phyloP scores from a whole-genome alignment of 2,113 vertebrate species.

The Seriola rivoliana region DNA sequence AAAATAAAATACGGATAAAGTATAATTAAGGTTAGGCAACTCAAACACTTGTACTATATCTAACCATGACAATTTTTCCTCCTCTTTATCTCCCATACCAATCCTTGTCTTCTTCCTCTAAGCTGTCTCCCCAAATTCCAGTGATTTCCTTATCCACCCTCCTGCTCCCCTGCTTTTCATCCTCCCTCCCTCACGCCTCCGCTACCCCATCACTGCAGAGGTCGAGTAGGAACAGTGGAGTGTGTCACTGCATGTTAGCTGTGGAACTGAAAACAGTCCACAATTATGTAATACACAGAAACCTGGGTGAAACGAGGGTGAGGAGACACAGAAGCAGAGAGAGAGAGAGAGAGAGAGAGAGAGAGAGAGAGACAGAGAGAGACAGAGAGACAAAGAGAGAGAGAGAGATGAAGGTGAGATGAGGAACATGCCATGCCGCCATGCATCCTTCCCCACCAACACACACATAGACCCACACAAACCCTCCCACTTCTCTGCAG shows the following conservation, averaged over 20 bases:
- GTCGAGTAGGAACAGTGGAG: constrained; percentile 54
- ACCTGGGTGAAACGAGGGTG: constrained; percentile 60
- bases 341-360: constrained; percentile 6
- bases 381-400: constrained; percentile 15
- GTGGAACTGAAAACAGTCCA: constrained; percentile 55
- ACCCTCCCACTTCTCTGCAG: constrained; percentile 38
- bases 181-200: background rate
- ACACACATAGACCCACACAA: constrained; percentile 23
- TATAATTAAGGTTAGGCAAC: background rate
- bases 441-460: constrained; percentile 36
- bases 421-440: constrained; percentile 60
- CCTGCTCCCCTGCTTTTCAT: background rate
- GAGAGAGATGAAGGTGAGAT: constrained; percentile 40
- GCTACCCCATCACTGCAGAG: constrained; percentile 27
- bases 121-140: constrained; percentile 45
- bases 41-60: background rate
- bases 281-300: constrained; percentile 72
- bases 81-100: background rate
- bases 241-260: constrained; percentile 70
- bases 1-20: background rate
- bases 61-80: background rate
- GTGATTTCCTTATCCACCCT: constrained; percentile 22
- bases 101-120: constrained; percentile 6
- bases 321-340: constrained; percentile 47
- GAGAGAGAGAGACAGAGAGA: background rate